Percentiles rank a stretch among this genome's conserved stretches.
phyloP scores from a whole-genome alignment of 1,140 invertebrate genomes.

The Habropoda laboriosa region DNA sequence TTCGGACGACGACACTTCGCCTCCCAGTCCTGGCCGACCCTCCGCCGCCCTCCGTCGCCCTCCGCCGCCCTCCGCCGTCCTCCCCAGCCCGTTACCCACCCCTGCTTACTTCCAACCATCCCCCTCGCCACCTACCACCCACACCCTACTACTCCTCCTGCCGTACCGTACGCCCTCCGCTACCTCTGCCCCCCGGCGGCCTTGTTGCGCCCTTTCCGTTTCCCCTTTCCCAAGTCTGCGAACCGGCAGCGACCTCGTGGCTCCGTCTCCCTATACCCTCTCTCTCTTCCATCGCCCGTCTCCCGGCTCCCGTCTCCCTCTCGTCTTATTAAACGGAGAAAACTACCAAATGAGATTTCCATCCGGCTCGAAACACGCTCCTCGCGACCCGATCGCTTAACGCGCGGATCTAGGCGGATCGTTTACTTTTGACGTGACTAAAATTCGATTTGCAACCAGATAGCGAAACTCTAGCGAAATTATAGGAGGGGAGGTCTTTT shows the following conservation, averaged over 20 bases:
- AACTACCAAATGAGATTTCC: slow-evolving; percentile 69
- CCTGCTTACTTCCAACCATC: slow-evolving; percentile 63
- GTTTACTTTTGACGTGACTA: slow-evolving; percentile 64
- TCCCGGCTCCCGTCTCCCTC: background rate
- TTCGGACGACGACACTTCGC: slow-evolving; percentile 82
- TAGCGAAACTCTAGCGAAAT: slow-evolving; percentile 26
- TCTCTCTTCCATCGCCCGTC: background rate
- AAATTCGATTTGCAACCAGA: slow-evolving; percentile 58
- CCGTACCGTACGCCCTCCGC: slow-evolving; percentile 53
- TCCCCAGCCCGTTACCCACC: slow-evolving; percentile 64
- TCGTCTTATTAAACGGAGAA: slow-evolving; percentile 67
- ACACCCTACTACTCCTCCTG: slow-evolving; percentile 33
- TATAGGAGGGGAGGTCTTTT: background rate
- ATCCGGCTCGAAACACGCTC: slow-evolving; percentile 65
- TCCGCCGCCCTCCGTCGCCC: slow-evolving; percentile 55
- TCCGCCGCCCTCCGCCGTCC: slow-evolving; percentile 52
- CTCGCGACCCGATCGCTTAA: slow-evolving; percentile 35
- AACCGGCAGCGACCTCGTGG: slow-evolving; percentile 70
- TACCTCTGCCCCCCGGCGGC: slow-evolving; percentile 55
- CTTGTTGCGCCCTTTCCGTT: slow-evolving; percentile 69
- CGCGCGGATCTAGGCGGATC: slow-evolving; percentile 47
- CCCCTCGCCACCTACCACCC: slow-evolving; percentile 31
- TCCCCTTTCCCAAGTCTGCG: slow-evolving; percentile 73
- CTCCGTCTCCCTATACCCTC: slow-evolving; percentile 59
- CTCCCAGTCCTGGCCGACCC: slow-evolving; percentile 74